phyloP scores from a whole-genome alignment of 2,888 invertebrate genomes.

The Dorcus hopei region DNA sequence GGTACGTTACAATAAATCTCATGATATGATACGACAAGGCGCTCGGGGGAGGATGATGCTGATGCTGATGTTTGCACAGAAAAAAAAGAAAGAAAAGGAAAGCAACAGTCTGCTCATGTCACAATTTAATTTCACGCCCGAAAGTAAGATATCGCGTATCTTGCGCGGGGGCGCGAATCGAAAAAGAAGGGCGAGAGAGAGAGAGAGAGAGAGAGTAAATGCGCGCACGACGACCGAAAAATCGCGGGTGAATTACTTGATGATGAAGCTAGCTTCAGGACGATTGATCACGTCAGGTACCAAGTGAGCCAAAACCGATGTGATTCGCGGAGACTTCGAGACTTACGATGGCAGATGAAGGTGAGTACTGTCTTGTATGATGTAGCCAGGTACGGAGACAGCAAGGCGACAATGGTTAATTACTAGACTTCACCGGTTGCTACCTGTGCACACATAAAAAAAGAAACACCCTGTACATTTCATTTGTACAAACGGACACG shows the following conservation, averaged over 20 bases:
- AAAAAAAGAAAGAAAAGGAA: too few species aligned
- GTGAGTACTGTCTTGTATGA: constrained; percentile 23
- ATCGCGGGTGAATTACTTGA: too few species aligned
- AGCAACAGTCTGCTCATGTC: too few species aligned
- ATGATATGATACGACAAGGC: neutral
- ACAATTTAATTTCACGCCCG: too few species aligned
- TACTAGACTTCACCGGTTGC: constrained; percentile 44
- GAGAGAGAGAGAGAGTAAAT: too few species aligned
- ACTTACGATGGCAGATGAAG: neutral
- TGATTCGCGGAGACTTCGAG: constrained; percentile 2
- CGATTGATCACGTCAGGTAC: constrained; percentile 34
- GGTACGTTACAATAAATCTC: constrained; percentile 8
- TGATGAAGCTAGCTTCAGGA: constrained; percentile 15
- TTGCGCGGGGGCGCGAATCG: too few species aligned
- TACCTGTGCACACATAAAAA: constrained; percentile 38
- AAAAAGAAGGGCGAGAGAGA: too few species aligned
- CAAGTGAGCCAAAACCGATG: constrained; percentile 31
- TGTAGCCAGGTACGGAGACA: constrained; percentile 47
- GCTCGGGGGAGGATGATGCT: too few species aligned
- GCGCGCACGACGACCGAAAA: too few species aligned
- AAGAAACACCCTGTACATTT: constrained; percentile 5
- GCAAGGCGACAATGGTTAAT: constrained; percentile 51
- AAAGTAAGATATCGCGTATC: too few species aligned
- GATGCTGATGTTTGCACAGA: too few species aligned
- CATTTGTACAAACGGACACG: neutral